Percentiles rank a stretch among this genome's conserved stretches.
These are phyloP conservation scores for Panopea generosa DNA, from an alignment of 2,888 invertebrate species.

Conservation along the genomic window DNA sequence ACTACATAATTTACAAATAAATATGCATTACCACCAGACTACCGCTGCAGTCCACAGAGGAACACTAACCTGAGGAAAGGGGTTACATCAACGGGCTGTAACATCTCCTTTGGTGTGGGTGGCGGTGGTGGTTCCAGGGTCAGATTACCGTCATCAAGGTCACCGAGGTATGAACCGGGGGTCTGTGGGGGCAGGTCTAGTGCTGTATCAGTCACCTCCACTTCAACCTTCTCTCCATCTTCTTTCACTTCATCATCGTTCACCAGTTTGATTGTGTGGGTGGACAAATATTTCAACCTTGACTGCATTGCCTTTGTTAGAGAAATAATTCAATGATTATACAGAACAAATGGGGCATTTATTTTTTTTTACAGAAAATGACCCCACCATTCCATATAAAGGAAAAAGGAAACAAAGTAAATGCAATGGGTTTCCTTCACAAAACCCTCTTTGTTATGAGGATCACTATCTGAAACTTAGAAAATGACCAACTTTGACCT, in stretches of 20 bases:
- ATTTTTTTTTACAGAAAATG: no score
- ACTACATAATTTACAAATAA: no score
- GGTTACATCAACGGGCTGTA: slow-evolving; percentile 81
- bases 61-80: slow-evolving; percentile 80
- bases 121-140: slow-evolving; percentile 81
- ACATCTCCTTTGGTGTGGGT: slow-evolving; percentile 79
- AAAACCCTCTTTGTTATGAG: no score
- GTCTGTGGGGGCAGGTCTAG: slow-evolving; percentile 67
- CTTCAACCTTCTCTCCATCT: slow-evolving; percentile 58
- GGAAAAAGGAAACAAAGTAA: no score
- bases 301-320: slow-evolving; percentile 81
- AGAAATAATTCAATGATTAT: background rate
- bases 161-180: slow-evolving; percentile 71
- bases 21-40: no score
- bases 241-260: slow-evolving; percentile 69
- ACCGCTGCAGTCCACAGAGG: no score
- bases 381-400: no score
- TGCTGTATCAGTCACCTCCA: slow-evolving; percentile 52
- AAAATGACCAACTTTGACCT: no score
- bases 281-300: slow-evolving; percentile 82
- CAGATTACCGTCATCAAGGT: slow-evolving; percentile 75
- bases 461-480: no score
- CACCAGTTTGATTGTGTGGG: slow-evolving; percentile 79
- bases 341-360: no score
- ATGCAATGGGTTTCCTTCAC: no score